Base-by-base conservation (phyloP, 2,113 vertebrate species). In the Trematomus loennbergii region DNA sequence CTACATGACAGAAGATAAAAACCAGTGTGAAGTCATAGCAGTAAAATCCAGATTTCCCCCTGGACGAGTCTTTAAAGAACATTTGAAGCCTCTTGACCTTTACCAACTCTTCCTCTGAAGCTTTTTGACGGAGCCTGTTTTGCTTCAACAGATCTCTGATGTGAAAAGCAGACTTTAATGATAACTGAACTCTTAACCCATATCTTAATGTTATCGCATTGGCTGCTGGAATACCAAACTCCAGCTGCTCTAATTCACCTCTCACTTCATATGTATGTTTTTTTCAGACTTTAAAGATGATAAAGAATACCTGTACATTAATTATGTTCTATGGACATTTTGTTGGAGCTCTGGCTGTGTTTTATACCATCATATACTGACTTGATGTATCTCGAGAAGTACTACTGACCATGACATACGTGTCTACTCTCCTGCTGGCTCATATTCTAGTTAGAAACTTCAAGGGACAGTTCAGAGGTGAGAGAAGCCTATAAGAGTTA, bases 401-500 rank as follows among this genome's bases (percentile, higher is more conserved):
- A 46, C 7, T 49, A 55, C 12, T 15, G 36, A 82, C 17, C 13
- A n/a, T 46, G 43, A 67, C 40, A 46, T 15, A 50, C 40, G 25
- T 5, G 43, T 68, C 57, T n/a, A 17, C 17, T 18, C 57, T 46
- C 20, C 49, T 54, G 57, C 46, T 62, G 55, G 65, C 61, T 61
- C 48, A 17, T 45, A 12, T 53, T 68, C 64, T 43, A 65, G 88
- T 76, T 75, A 76, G 17, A 53, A 84, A 87, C 66, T 68, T 85
- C 75, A 86, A 81, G 68, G 81, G 78, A 83, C 78, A 70, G 80
- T 72, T 69, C 54, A 83, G 79, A 87, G 75, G 75, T 0, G 12
- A 72, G 72, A 87, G 59, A 50, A 77, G 16, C 49, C 66, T 61
- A 45, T 89, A 89, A 86, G 57, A 84, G 88, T 88, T 89, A 90